These are phyloP conservation scores for Marronus borbonicus DNA, from an alignment of 2,888 invertebrate genomes.

Conservation along the genomic window DNA sequence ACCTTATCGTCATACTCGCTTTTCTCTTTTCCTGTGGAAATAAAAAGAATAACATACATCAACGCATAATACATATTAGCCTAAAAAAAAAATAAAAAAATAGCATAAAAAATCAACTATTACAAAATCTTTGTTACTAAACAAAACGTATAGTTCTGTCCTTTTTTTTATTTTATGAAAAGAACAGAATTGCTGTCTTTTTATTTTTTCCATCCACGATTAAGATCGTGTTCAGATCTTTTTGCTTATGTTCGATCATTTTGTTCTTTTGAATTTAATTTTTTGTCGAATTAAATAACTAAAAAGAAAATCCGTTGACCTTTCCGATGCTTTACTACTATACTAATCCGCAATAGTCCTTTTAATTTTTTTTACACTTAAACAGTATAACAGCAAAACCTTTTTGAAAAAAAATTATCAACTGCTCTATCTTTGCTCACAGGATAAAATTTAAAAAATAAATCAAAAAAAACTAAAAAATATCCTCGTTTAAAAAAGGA, in stretches of 20 bases:
- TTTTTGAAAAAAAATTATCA: constrained; percentile 38
- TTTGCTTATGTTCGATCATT: constrained; percentile 67
- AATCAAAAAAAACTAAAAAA: not conserved
- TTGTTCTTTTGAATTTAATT: constrained; percentile 52
- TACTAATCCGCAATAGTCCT: not conserved
- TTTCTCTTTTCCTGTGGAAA: not conserved
- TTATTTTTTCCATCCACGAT: constrained; percentile 2
- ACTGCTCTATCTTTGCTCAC: not conserved
- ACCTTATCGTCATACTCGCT: not conserved
- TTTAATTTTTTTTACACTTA: not conserved
- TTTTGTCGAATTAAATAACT: constrained; percentile 52
- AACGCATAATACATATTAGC: not conserved
- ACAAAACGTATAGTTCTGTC: not conserved
- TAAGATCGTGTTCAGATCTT: constrained; percentile 64
- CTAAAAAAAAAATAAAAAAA: constrained; percentile 11
- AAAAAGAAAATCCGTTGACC: constrained; percentile 45
- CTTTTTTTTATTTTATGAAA: constrained; percentile 29
- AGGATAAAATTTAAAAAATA: too few relatives aligned
- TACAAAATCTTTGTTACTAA: too few relatives aligned
- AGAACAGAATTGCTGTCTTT: constrained; percentile 17
- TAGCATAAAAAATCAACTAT: constrained; percentile 9
- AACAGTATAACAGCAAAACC: not conserved
- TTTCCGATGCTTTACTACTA: not conserved
- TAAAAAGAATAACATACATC: too few relatives aligned
- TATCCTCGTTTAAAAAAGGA: not conserved